Base-by-base conservation (phyloP, 2,113 vertebrate species). In the Alethe castanea region DNA sequence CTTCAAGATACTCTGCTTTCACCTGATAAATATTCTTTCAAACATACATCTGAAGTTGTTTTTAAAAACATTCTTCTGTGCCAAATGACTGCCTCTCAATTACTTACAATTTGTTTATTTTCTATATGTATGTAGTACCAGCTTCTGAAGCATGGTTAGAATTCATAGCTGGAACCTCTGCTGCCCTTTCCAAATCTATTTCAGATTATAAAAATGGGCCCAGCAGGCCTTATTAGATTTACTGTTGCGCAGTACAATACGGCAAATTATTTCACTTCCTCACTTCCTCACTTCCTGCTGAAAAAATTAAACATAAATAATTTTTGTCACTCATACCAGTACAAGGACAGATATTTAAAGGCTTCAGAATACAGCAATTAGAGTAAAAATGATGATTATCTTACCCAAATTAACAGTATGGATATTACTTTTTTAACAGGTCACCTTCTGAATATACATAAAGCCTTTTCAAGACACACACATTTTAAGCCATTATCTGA, bases 191-290 rank as follows among this genome's bases (percentile, higher is more conserved):
- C 87, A 95, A 95, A 96, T 85, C 90, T 96, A 95, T 91, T 94
- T 97, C 52, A 88, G 70, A 84, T 91, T 56, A 95, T 87, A 95
- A 90, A 95, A 97, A 73, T 71, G 44, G 82, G 65, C 94, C 81
- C 87, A 96, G 92, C 59, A 97, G 90, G 29, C 89, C 92, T 96
- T 91, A 96, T 77, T 95, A 85, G 85, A 94, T 96, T 96, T 95
- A 97, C 53, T 91, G 48, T 86, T 84, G 79, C 50, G 42, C n/a
- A 52, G 56, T 33, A 73, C 84, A 96, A 89, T 57, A 91, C 66
- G 71, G 78, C 33, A 64, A 8, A 81, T 60, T 90, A 92, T 81
- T 96, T 92, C 69, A 81, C 54, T 92, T 96, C 8, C 31, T 64
- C 56, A 71, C 77, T 82, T 95, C 8, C 31, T 64, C 59, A 73